Conservation (phyloP, 2,888 invertebrate species). For the Graphium colonna region DNA sequence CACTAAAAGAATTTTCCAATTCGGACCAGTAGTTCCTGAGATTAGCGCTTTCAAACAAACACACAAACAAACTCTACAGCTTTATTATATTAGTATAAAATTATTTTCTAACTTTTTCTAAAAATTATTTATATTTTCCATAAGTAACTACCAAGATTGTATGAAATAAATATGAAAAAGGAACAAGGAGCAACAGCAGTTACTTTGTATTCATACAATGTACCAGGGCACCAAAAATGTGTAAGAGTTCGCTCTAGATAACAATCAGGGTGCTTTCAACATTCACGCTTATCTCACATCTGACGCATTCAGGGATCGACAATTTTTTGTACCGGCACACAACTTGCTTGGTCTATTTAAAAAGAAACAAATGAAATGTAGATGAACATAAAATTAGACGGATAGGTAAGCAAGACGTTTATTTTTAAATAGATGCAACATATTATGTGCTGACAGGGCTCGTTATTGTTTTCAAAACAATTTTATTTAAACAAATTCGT, state of each 20-base stretch:
- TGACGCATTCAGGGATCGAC: conserved; percentile 44
- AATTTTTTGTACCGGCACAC: conserved; percentile 48
- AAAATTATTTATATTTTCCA: too few relatives aligned
- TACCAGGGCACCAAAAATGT: conserved; percentile 69
- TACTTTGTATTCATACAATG: conserved; percentile 68
- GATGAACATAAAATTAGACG: conserved; percentile 52
- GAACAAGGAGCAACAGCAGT: neutral
- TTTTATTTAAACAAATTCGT: too few relatives aligned
- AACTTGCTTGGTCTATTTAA: conserved; percentile 52
- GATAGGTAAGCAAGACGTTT: conserved; percentile 39
- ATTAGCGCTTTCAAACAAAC: too few relatives aligned
- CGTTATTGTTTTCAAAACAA: too few relatives aligned
- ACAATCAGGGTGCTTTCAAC: conserved; percentile 63
- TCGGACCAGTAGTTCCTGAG: too few relatives aligned
- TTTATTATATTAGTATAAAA: too few relatives aligned
- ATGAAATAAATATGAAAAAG: neutral
- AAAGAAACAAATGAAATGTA: conserved; percentile 47
- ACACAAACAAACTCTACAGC: too few relatives aligned
- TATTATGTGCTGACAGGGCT: too few relatives aligned
- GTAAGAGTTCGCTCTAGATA: conserved; percentile 55
- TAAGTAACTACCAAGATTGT: too few relatives aligned
- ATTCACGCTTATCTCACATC: conserved; percentile 50
- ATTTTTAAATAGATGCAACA: too few relatives aligned
- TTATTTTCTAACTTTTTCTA: too few relatives aligned
- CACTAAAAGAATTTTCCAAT: too few relatives aligned